Percentiles rank a stretch among this genome's conserved stretches.
Conservation (phyloP, 2,888 invertebrate genomes). For the Ischnura elegans region DNA sequence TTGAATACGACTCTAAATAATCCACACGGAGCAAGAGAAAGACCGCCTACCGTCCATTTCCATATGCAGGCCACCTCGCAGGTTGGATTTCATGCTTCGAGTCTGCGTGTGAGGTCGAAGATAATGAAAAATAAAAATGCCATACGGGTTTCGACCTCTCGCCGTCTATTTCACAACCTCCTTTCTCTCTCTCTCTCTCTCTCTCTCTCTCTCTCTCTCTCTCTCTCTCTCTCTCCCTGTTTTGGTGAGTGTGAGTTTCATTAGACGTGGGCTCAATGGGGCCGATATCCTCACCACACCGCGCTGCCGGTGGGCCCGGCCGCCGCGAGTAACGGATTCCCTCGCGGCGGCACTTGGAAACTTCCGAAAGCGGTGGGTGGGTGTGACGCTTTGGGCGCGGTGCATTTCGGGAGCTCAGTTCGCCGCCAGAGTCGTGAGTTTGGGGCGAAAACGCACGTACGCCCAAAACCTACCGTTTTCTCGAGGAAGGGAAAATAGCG, state of each 20-base stretch:
- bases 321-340: conserved; percentile 23
- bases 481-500: neutral
- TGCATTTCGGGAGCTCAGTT: neutral
- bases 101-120: neutral
- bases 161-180: neutral
- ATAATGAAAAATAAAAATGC: neutral
- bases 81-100: no score
- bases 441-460: neutral
- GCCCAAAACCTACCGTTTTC: neutral
- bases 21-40: no score
- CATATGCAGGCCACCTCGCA: no score
- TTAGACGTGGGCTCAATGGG: neutral
- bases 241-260: neutral
- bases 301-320: neutral
- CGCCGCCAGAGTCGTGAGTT: neutral
- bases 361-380: neutral
- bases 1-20: no score
- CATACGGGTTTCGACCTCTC: neutral
- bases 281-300: neutral
- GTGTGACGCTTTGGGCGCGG: neutral
- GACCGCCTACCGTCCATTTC: no score
- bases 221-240: no score
- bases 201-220: no score
- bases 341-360: neutral
- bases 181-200: neutral